phyloP scores from a whole-genome alignment of 2,888 invertebrate species.

The Drosophila kambysellisi region DNA sequence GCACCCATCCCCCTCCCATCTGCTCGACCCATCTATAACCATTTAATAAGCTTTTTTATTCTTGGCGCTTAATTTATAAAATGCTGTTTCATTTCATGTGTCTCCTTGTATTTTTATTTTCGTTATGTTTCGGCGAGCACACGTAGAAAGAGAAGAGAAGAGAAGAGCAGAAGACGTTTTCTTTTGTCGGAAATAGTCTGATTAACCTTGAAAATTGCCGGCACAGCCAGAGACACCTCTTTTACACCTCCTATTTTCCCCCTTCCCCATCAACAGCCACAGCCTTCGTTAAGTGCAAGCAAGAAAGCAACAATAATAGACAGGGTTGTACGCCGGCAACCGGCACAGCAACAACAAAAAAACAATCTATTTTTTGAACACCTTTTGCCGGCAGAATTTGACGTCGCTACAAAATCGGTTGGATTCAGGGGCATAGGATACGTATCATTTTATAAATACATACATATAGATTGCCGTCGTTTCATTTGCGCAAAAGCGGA shows the following conservation, averaged over 20 bases:
- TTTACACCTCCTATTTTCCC: conserved; percentile 5
- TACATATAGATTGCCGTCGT: conserved; percentile 26
- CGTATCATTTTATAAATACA: conserved; percentile 26
- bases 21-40: background rate
- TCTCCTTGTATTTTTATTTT: conserved; percentile 9
- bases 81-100: conserved; percentile 60
- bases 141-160: conserved; percentile 7
- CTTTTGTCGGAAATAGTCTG: conserved; percentile 42
- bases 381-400: conserved; percentile 52
- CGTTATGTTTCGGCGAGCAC: conserved; percentile 50
- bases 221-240: conserved; percentile 9
- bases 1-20: background rate
- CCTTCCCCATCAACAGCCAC: conserved; percentile 22
- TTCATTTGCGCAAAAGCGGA: conserved; percentile 70
- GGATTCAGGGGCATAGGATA: conserved; percentile 15
- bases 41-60: conserved; percentile 6
- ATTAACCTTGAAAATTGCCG: conserved; percentile 73
- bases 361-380: conserved; percentile 36
- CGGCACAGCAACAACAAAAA: conserved; percentile 47
- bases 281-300: conserved; percentile 55
- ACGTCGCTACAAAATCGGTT: conserved; percentile 21
- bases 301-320: conserved; percentile 37
- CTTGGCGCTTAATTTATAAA: conserved; percentile 24
- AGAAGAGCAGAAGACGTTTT: conserved; percentile 15
- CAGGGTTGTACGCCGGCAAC: conserved; percentile 46